These are phyloP conservation scores for Heliornis fulica DNA, from an alignment of 2,113 vertebrate genomes.

Conservation along the genomic window DNA sequence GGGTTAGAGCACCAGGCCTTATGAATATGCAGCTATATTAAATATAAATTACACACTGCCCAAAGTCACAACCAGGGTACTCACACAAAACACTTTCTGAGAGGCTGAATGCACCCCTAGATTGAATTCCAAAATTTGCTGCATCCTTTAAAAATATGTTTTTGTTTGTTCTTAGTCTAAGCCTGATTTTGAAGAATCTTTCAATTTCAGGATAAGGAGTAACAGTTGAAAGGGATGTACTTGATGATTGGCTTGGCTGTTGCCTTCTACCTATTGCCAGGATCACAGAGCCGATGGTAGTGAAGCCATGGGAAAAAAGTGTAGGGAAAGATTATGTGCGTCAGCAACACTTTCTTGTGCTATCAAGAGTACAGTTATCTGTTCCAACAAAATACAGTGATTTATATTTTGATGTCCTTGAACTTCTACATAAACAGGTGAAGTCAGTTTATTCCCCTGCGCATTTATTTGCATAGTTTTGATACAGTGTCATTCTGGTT, in stretches of 20 bases:
- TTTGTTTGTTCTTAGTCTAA: not conserved
- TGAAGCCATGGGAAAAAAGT: constrained; percentile 19
- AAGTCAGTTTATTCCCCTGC: constrained; percentile 5
- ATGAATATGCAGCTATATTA: not conserved
- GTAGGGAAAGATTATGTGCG: not conserved
- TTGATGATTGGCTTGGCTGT: constrained; percentile 25
- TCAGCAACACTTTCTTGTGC: not conserved
- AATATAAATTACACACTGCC: not conserved
- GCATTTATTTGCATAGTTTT: constrained; percentile 14
- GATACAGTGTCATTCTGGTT: constrained; percentile 26
- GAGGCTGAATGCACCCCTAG: not conserved
- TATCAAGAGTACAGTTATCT: not conserved
- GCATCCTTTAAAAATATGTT: not conserved
- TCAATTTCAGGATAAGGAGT: not conserved
- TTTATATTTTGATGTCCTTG: constrained; percentile 54
- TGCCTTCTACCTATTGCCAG: not conserved
- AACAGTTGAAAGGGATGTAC: not conserved
- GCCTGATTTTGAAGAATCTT: not conserved
- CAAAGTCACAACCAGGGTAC: not conserved
- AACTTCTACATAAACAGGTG: constrained; percentile 36
- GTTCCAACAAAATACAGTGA: constrained; percentile 29
- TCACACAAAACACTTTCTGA: not conserved
- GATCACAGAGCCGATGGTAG: not conserved
- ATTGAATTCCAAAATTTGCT: not conserved
- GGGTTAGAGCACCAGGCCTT: not conserved